Conservation (phyloP, 2,888 invertebrate species). For the Heliconius ethilla region DNA sequence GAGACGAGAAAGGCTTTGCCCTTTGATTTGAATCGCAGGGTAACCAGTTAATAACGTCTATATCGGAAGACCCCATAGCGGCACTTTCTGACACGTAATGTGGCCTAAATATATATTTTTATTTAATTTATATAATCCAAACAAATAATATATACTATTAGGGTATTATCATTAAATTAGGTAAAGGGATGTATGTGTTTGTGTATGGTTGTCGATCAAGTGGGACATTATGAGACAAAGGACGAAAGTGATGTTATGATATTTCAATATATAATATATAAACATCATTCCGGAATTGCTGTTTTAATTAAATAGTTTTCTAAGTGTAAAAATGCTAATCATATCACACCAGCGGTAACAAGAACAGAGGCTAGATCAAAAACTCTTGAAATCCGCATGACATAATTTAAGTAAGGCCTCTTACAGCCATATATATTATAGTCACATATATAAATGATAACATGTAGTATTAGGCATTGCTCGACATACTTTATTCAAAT, state of each 20-base stretch:
- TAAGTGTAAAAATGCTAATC: background rate
- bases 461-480: background rate
- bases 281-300: background rate
- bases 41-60: slow-evolving; percentile 84
- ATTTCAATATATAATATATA: background rate
- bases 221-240: background rate
- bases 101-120: slow-evolving; percentile 67
- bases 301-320: background rate
- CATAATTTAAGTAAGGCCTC: background rate
- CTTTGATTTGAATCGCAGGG: slow-evolving; percentile 86
- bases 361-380: too few species aligned
- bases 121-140: background rate
- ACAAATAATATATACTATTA: background rate
- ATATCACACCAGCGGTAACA: background rate
- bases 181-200: too few species aligned
- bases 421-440: background rate
- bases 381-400: background rate
- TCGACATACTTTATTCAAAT: background rate
- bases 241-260: too few species aligned
- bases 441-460: background rate
- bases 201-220: too few species aligned
- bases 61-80: slow-evolving; percentile 80
- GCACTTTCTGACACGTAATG: slow-evolving; percentile 84
- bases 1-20: slow-evolving; percentile 85
- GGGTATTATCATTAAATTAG: too few species aligned